Evolutionary conservation across 2,888 invertebrate genomes (phyloP).

Genomic region (Stenchaetothrips biformis): DNA sequence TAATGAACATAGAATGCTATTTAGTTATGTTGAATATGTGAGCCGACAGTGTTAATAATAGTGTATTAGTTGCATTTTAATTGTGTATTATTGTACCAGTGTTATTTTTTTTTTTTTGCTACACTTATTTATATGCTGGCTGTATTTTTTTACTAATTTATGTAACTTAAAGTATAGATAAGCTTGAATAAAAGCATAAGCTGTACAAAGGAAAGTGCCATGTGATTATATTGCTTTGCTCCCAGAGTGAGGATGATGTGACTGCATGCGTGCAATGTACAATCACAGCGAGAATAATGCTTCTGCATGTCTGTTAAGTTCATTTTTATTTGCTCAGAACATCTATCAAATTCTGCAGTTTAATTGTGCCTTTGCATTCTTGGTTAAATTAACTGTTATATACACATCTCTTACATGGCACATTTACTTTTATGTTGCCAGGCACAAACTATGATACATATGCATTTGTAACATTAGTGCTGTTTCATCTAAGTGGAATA

Average conservation of each 20-base stretch:
- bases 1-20: conserved; percentile 1
- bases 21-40: conserved; percentile 19
- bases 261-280: conserved; percentile 18
- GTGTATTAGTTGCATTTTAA: conserved; percentile 26
- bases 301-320: conserved; percentile 7
- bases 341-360: not conserved
- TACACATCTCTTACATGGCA: not conserved
- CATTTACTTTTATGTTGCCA: not conserved
- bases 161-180: conserved; percentile 19
- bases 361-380: not conserved
- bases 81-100: conserved; percentile 27
- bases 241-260: conserved; percentile 16
- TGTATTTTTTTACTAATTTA: conserved; percentile 27
- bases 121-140: conserved; percentile 27
- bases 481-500: too few species aligned
- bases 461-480: too few species aligned
- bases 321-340: not conserved
- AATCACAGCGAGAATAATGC: conserved; percentile 23
- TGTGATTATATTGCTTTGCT: conserved; percentile 21
- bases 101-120: conserved; percentile 23
- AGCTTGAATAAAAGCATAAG: conserved; percentile 18
- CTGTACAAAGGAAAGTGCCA: conserved; percentile 24
- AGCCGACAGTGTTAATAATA: conserved; percentile 1
- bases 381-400: not conserved
- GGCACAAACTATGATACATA: not conserved